A percentile compares a stretch with the other conserved stretches of the same genome.
phyloP scores from a whole-genome alignment of 2,888 invertebrate genomes.

The Hecatera dysodea region DNA sequence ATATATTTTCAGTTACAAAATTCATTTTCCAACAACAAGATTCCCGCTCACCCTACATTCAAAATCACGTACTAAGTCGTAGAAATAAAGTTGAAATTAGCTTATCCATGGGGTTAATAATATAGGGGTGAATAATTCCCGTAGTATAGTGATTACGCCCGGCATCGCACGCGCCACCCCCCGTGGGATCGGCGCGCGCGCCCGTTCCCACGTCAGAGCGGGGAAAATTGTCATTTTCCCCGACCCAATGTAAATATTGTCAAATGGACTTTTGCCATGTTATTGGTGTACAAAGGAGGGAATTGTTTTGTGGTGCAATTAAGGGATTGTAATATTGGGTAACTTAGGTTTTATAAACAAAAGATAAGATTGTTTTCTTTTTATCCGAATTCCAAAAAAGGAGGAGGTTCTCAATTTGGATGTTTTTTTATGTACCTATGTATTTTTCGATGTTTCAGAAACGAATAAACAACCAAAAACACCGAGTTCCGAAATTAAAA shows the following conservation, averaged over 20 bases:
- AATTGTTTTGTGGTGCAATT: slow-evolving; percentile 27
- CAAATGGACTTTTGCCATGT: slow-evolving; percentile 43
- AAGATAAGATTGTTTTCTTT: no score
- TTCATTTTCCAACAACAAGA: slow-evolving; percentile 10
- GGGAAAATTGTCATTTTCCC: slow-evolving; percentile 63
- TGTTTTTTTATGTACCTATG: no score
- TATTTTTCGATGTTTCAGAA: no score
- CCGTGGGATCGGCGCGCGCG: slow-evolving; percentile 78
- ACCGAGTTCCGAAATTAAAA: no score
- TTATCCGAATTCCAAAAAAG: no score
- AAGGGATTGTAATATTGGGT: neutral
- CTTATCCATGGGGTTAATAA: slow-evolving; percentile 4
- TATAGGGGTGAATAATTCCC: slow-evolving; percentile 57
- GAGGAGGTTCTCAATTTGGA: no score
- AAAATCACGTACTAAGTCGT: neutral
- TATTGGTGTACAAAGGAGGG: slow-evolving; percentile 17
- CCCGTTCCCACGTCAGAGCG: slow-evolving; percentile 76
- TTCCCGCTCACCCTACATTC: neutral
- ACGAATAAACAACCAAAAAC: no score
- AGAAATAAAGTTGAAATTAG: neutral
- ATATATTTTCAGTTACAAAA: neutral
- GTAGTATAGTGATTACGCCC: slow-evolving; percentile 63
- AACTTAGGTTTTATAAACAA: neutral
- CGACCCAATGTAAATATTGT: slow-evolving; percentile 61
- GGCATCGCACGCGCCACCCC: slow-evolving; percentile 74